A percentile compares a stretch with the other conserved stretches of the same genome.
Conservation (phyloP, 2,797 vertebrate species). For the Periparus ater region DNA sequence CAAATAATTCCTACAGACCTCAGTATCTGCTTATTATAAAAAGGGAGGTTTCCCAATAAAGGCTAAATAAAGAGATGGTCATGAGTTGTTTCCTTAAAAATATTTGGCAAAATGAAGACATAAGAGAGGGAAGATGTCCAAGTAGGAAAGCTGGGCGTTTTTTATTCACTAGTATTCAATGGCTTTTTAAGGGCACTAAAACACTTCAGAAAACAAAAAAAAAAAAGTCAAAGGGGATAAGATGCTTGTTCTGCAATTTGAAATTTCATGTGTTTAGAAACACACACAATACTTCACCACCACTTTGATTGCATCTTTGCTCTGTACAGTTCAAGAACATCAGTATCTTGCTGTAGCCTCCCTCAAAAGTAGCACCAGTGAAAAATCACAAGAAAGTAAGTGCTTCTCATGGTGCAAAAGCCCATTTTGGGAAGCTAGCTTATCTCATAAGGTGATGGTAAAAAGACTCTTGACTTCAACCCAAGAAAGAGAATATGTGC, state of each 20-base stretch:
- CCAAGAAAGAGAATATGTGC: background rate
- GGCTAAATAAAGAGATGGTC: background rate
- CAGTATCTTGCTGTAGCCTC: background rate
- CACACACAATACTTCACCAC: background rate
- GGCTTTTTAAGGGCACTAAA: background rate
- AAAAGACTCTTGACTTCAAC: background rate
- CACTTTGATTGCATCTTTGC: background rate
- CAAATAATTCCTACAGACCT: background rate
- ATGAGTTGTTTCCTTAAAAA: background rate
- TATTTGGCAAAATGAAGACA: background rate
- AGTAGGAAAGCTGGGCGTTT: background rate
- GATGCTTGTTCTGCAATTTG: background rate
- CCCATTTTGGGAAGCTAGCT: background rate
- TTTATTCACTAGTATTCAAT: background rate
- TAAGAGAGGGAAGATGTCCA: rapidly evolving
- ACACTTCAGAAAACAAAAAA: background rate
- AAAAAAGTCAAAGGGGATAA: background rate
- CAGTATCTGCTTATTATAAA: background rate
- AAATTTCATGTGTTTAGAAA: background rate
- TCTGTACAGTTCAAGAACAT: background rate
- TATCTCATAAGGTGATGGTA: background rate
- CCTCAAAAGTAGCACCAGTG: background rate
- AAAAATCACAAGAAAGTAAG: background rate
- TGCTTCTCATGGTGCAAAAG: background rate
- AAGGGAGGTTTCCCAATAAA: background rate